Evolutionary conservation across 2,797 vertebrate genomes (phyloP).

Genomic region (Eulemur rubriventer): DNA sequence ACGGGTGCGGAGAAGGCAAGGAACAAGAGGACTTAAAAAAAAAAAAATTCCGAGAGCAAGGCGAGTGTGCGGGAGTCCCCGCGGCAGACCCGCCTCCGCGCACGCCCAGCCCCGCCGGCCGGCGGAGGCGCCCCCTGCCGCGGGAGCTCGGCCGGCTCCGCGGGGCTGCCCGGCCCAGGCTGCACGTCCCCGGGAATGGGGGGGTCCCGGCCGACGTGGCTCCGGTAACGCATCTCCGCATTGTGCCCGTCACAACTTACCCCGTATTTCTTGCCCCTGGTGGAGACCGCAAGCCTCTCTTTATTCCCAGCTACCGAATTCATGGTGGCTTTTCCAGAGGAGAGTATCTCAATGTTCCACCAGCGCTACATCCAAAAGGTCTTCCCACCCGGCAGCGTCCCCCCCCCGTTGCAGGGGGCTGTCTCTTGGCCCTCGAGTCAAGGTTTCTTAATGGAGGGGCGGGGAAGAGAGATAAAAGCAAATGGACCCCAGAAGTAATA

Average conservation of each 20-base stretch:
- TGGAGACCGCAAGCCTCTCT: slow-evolving; percentile 91
- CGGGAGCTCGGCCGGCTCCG: background rate
- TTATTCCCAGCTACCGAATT: slow-evolving; percentile 95
- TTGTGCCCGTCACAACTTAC: slow-evolving; percentile 86
- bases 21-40: background rate
- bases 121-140: background rate
- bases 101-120: background rate
- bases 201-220: background rate
- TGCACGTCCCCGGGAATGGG: background rate
- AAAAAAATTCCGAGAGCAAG: background rate
- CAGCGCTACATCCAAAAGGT: slow-evolving; percentile 80
- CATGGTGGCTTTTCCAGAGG: slow-evolving; percentile 85
- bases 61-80: background rate
- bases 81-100: slow-evolving; percentile 12
- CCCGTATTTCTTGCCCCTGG: slow-evolving; percentile 94
- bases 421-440: slow-evolving; percentile 37
- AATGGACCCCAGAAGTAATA: slow-evolving; percentile 53
- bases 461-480: background rate
- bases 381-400: slow-evolving; percentile 50
- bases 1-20: background rate
- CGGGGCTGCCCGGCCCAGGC: background rate
- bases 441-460: slow-evolving; percentile 10
- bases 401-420: background rate
- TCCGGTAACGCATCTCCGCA: background rate
- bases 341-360: slow-evolving; percentile 56